Evolutionary conservation across 2,113 vertebrate species (phyloP), one percentile per base, ranked within the genome.

Genomic region (Sapajus apella): DNA sequence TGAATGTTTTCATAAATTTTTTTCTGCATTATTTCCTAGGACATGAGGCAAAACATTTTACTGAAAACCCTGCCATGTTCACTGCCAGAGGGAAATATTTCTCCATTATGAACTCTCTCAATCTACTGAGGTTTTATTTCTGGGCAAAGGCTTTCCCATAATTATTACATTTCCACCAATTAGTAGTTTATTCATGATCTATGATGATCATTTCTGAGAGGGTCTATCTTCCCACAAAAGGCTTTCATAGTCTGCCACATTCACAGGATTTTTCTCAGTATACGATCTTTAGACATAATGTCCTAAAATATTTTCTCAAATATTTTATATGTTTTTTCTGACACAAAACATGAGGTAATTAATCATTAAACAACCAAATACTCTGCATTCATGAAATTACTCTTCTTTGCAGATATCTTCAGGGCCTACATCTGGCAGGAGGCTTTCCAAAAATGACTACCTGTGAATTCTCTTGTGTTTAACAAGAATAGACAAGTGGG

Each of bases 1-100:
- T 80, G 12, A 37, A 43, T 58, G 27, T 70, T 43, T 83, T 76
- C 35, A 82, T 55, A 45, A 27, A 25, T 81, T 61, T 84, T 90
- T 76, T 76, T 61, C n/a, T 64, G 18, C 16, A 58, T 35, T 16
- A 61, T 25, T 87, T 86, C 47, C 37, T 89, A 2, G 32, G 12
- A 93, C 52, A 80, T 13, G n/a, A 93, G 79, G 50, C 96, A 95
- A 0, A 96, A 96, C 58, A 91, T 97, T 56, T 79, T 89, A 89
- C 93, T 98, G 8, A 72, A 98, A 98, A 93, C 72, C 72, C 95
- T 97, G 97, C 8, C 32, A 45, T 56, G 85, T 87, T 40, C 58
- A 77, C 35, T 40, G 3, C 52, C 81, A 92, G 7, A 61, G 35
- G 30, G 91, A 95, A 58, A 52, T 73, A 86, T 64, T 81, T 96